Conservation (phyloP, 2,797 vertebrate genomes). For the Sebastes aleutianus region DNA sequence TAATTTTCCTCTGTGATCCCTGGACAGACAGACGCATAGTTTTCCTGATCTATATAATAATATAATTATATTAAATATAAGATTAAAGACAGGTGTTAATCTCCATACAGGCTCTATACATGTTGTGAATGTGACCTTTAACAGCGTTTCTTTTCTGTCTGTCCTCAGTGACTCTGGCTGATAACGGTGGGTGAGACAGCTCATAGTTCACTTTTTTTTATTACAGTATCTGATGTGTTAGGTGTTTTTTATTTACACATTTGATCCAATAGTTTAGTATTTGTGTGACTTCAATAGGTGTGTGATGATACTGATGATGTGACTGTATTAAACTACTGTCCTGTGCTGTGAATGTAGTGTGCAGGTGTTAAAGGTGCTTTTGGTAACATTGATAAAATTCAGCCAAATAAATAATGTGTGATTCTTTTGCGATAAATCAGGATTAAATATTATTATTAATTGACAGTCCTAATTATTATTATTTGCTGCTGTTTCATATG, state of each 20-base stretch:
- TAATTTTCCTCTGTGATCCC: neutral
- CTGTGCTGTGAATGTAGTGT: neutral
- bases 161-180: conserved; percentile 79
- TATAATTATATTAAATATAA: neutral
- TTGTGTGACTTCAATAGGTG: neutral
- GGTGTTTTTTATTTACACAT: neutral
- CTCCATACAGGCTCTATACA: neutral
- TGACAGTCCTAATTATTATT: neutral
- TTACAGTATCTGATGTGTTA: neutral
- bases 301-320: neutral
- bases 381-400: no score
- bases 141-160: conserved; percentile 21
- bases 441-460: no score
- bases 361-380: neutral
- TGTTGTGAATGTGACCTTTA: neutral
- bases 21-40: neutral
- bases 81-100: neutral
- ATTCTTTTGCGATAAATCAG: no score
- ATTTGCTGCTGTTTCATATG: neutral
- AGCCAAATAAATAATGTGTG: no score
- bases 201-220: neutral
- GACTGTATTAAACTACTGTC: neutral
- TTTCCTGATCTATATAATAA: neutral
- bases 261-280: no score
- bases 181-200: conserved; percentile 81